Conservation (phyloP, 2,888 invertebrate species). For the Oscheius sp. region DNA sequence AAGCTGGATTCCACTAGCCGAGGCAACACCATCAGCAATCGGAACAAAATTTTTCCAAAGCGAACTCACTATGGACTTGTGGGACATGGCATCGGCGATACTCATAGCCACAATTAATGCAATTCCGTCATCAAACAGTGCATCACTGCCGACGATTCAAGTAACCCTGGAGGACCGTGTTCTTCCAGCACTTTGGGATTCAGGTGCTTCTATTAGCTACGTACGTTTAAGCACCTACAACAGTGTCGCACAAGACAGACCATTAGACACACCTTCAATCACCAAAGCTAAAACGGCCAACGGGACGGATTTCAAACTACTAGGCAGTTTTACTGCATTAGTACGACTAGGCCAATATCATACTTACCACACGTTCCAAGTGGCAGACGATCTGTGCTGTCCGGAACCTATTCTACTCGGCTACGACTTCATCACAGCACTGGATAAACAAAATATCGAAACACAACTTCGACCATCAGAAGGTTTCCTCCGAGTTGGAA, state of each 20-base stretch:
- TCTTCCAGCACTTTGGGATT: background rate
- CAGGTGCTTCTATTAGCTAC: background rate
- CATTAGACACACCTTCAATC: background rate
- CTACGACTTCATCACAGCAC: slow-evolving; percentile 1
- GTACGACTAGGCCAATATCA: background rate
- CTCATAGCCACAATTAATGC: too few relatives aligned
- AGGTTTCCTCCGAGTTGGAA: too few relatives aligned
- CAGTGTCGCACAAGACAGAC: too few relatives aligned
- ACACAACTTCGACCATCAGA: too few relatives aligned
- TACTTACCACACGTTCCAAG: background rate
- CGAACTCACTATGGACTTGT: too few relatives aligned
- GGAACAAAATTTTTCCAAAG: too few relatives aligned
- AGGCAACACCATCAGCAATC: too few relatives aligned
- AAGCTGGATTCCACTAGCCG: too few relatives aligned
- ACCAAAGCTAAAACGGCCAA: background rate
- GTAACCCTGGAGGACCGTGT: background rate
- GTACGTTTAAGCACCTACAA: background rate
- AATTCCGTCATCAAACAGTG: too few relatives aligned
- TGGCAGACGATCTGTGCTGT: slow-evolving; percentile 2
- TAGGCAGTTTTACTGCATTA: background rate
- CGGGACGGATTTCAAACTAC: background rate
- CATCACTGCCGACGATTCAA: background rate
- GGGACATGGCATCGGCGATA: too few relatives aligned
- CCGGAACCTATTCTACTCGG: slow-evolving; percentile 10
- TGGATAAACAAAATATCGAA: slow-evolving; percentile 17